Evolutionary conservation across 2,113 vertebrate species (phyloP).

Genomic region (Campylomormyrus tamandua): DNA sequence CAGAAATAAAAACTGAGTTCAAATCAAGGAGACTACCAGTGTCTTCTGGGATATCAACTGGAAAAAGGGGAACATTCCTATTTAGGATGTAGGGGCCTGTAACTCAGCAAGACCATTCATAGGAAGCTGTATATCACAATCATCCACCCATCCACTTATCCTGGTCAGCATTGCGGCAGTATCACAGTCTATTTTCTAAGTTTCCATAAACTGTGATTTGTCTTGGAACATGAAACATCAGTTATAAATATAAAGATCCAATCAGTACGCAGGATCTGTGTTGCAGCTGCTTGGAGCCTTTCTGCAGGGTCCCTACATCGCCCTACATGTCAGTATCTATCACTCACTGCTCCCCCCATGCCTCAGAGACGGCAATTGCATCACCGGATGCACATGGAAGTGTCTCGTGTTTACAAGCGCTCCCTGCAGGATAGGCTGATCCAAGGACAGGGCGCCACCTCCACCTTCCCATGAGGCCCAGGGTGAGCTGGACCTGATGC

Average conservation of each 20-base stretch:
- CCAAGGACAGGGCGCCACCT: not conserved
- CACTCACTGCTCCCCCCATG: not conserved
- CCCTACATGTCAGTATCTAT: no score
- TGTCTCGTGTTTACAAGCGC: not conserved
- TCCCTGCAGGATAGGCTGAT: no score
- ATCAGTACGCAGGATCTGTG: not conserved
- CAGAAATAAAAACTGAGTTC: not conserved
- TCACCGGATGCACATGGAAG: not conserved
- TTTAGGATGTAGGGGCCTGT: not conserved
- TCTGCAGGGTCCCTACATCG: no score
- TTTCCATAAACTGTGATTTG: not conserved
- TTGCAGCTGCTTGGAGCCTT: no score
- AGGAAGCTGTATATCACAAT: not conserved
- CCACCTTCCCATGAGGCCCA: not conserved
- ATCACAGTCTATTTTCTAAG: not conserved
- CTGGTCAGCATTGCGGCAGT: not conserved
- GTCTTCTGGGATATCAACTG: not conserved
- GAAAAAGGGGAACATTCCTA: not conserved
- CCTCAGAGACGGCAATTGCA: not conserved
- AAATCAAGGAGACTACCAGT: not conserved
- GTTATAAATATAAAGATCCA: not conserved
- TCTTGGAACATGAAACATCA: not conserved
- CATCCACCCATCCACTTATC: not conserved
- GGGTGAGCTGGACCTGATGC: not conserved
- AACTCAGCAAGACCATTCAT: not conserved